Base-by-base conservation (phyloP, 2,113 vertebrate genomes). In the Nematolebias whitei region DNA sequence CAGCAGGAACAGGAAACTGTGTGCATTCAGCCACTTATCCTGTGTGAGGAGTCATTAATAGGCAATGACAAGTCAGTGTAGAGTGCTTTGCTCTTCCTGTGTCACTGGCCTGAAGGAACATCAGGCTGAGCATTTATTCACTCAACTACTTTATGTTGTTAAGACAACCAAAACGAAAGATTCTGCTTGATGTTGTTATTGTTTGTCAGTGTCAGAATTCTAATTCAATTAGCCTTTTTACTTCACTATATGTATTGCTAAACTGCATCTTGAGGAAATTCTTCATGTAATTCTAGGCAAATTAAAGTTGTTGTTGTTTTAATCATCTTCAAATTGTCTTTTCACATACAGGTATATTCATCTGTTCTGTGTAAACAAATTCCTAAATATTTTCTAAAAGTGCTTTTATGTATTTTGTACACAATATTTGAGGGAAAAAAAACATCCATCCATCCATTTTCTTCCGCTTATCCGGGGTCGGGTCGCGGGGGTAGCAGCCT, bases 11-110 rank as follows among this genome's bases (percentile, higher is more conserved):
- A 49, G 53, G 76, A 55, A 41, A 71, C 49, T 56, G 38, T 16
- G 44, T 49, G 81, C 53, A 52, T 67, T 57, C 71, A 73, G 45
- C 71, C 71, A 82, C 76, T 79, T 80, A 82, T n/a, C n/a, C n/a
- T n/a, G 61, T 66, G 53, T 74, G 71, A 70, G 68, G 61, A 78
- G 76, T 71, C 78, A 75, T 83, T 89, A 84, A 83, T 76, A 76
- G 63, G 53, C 68, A 80, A 86, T 83, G 79, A 86, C 79, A 85
- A 67, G 66, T 69, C 69, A 64, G 77, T 22, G 35, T 68, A n/a
- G 57, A 79, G 74, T 76, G 52, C 32, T 63, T 74, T 50, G 23
- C 62, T 61, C 44, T 1, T 52, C 39, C 58, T 74, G 76, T 81
- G 64, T 74, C 68, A 63, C 50, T 68, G 66, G 78, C 80, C 80